Evolutionary conservation across 1,140 invertebrate species (phyloP).

Genomic region (Drosophila parabipectinata): DNA sequence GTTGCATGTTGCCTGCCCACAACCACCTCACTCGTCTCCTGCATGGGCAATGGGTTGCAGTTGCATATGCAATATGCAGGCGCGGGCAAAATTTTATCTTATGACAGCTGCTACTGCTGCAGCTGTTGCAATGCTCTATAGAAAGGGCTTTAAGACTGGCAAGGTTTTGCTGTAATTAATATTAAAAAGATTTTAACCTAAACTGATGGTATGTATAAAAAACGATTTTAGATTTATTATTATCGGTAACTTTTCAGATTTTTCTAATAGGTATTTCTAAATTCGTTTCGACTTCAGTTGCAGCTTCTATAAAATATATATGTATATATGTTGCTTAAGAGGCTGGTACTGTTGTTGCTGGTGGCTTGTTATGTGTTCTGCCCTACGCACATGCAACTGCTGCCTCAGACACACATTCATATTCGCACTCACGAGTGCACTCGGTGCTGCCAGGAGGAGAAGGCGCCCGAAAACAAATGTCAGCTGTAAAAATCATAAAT

Average conservation of each 20-base stretch:
- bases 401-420: slow-evolving; percentile 35
- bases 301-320: slow-evolving; percentile 45
- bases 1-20: slow-evolving; percentile 54
- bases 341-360: slow-evolving; percentile 48
- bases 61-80: slow-evolving; percentile 78
- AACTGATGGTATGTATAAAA: no score
- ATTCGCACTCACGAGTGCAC: slow-evolving; percentile 27
- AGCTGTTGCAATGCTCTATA: slow-evolving; percentile 20
- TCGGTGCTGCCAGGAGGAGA: slow-evolving; percentile 37
- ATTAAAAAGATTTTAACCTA: background rate
- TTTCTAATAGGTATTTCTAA: background rate
- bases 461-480: slow-evolving; percentile 77
- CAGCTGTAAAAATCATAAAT: slow-evolving; percentile 83
- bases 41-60: slow-evolving; percentile 30
- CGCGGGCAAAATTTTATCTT: slow-evolving; percentile 79
- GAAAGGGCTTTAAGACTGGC: background rate
- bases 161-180: background rate
- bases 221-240: no score
- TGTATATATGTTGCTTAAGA: slow-evolving; percentile 50
- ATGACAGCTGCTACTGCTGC: slow-evolving; percentile 72
- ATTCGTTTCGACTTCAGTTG: slow-evolving; percentile 21
- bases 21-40: background rate
- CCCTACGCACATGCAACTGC: slow-evolving; percentile 62
- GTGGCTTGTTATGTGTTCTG: slow-evolving; percentile 55
- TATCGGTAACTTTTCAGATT: no score